phyloP scores from a whole-genome alignment of 2,113 vertebrate genomes.

The Steatornis caripensis region DNA sequence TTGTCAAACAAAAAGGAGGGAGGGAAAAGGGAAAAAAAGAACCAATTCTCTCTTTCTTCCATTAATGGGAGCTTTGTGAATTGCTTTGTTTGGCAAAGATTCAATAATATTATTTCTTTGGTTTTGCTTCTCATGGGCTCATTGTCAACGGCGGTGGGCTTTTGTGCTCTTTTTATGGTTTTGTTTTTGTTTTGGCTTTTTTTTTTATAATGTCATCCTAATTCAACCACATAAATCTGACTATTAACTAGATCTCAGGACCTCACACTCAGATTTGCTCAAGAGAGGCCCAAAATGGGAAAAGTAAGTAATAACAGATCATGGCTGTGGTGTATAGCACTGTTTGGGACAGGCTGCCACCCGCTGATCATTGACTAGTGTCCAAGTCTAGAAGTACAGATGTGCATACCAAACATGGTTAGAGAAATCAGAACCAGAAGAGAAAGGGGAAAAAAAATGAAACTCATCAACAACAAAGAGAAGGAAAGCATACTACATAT shows the following conservation, averaged over 20 bases:
- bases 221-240: not conserved
- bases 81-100: not conserved
- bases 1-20: not conserved
- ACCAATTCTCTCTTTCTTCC: not conserved
- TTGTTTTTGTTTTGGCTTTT: not conserved
- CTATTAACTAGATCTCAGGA: not conserved
- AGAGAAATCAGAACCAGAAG: conserved; percentile 11
- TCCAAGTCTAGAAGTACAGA: not conserved
- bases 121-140: not conserved
- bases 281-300: not conserved
- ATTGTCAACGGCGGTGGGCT: not conserved
- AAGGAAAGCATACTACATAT: not conserved
- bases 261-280: not conserved
- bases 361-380: not conserved
- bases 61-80: not conserved
- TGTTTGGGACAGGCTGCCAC: not conserved
- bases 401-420: not conserved
- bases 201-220: not conserved
- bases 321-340: not conserved
- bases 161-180: not conserved
- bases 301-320: not conserved
- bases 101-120: not conserved
- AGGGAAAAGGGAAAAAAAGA: not conserved
- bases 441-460: not conserved
- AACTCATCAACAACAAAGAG: not conserved